Conservation (phyloP, 1,140 invertebrate species). For the Popillia japonica region DNA sequence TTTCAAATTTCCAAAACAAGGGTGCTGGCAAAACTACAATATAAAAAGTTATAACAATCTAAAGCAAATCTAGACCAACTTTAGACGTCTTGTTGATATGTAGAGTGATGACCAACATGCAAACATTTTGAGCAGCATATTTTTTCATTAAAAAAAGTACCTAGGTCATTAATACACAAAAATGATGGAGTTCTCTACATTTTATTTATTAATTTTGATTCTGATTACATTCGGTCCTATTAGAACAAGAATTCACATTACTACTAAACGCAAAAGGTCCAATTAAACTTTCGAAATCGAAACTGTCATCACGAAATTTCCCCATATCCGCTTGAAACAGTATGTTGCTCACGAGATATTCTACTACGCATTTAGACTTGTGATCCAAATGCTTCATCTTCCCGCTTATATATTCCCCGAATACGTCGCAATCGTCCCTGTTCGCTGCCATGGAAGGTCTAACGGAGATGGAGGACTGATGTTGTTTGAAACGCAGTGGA, state of each 20-base stretch:
- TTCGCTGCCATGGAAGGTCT: neutral
- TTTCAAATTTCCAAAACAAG: too few relatives aligned
- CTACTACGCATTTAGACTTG: neutral
- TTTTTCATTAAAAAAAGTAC: too few relatives aligned
- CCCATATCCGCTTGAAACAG: constrained; percentile 18
- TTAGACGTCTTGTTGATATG: too few relatives aligned
- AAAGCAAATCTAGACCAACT: too few relatives aligned
- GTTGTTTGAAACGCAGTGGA: neutral
- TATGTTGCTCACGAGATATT: constrained; percentile 1
- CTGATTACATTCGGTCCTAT: neutral
- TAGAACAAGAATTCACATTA: neutral
- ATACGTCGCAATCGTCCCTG: neutral
- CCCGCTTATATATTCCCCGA: constrained; percentile 10
- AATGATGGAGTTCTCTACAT: neutral
- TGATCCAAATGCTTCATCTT: constrained; percentile 8
- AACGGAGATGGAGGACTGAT: neutral
- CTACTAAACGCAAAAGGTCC: neutral
- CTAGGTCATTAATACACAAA: neutral
- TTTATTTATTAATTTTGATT: neutral
- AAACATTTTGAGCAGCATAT: too few relatives aligned
- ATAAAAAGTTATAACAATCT: too few relatives aligned
- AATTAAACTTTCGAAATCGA: neutral
- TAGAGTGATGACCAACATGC: too few relatives aligned
- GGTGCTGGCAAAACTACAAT: too few relatives aligned
- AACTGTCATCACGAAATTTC: neutral